These are phyloP conservation scores for Gymnoscopelus braueri DNA, from an alignment of 2,797 vertebrate species.

Conservation along the genomic window DNA sequence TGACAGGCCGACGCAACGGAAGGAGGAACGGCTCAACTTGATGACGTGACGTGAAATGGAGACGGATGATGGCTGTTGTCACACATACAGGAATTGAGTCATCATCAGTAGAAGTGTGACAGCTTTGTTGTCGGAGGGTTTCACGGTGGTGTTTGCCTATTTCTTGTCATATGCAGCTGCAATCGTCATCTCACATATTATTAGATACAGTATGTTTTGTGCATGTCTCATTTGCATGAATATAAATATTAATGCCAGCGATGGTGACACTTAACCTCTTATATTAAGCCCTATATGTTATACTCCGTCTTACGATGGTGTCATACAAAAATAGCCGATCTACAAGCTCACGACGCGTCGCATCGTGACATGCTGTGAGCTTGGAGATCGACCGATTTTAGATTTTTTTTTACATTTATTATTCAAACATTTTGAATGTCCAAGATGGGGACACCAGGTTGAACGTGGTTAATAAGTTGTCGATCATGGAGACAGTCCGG, in stretches of 20 bases:
- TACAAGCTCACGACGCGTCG: too few species aligned
- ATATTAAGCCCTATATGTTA: too few species aligned
- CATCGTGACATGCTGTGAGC: too few species aligned
- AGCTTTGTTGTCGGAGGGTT: not conserved
- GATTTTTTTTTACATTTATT: too few species aligned
- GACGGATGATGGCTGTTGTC: slow-evolving; percentile 5
- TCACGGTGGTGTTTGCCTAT: not conserved
- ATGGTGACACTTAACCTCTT: not conserved
- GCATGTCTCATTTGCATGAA: slow-evolving; percentile 21
- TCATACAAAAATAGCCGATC: too few species aligned
- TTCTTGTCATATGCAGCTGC: too few species aligned
- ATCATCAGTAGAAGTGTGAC: not conserved
- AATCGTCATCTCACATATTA: not conserved
- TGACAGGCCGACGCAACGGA: slow-evolving; percentile 20
- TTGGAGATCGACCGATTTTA: too few species aligned
- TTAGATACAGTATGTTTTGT: not conserved
- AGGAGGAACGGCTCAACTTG: slow-evolving; percentile 5
- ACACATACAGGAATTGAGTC: not conserved
- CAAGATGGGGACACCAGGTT: not conserved
- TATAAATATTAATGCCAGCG: slow-evolving; percentile 26
- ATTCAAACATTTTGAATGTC: too few species aligned
- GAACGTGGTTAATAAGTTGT: slow-evolving; percentile 30
- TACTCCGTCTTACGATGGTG: too few species aligned
- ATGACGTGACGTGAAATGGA: not conserved
- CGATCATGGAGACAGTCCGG: slow-evolving; percentile 51